Percentiles rank a stretch among this genome's conserved stretches.
phyloP scores from a whole-genome alignment of 23 tunicate species.

The Botrylloides violaceus region DNA sequence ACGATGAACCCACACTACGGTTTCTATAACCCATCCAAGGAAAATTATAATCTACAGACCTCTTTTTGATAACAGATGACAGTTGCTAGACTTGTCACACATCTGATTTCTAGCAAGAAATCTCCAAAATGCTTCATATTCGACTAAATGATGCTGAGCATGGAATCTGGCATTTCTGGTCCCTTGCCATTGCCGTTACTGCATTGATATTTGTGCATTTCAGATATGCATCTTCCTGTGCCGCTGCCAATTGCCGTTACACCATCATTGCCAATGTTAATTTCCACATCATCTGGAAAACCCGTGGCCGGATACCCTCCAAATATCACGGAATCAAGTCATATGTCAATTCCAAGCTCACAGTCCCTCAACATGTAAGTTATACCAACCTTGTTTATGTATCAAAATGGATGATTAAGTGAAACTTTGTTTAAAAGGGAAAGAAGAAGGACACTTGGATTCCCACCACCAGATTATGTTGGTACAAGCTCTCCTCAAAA shows the following conservation, averaged over 20 bases:
- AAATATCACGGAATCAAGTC: neutral
- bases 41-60: too few species aligned
- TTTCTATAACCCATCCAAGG: too few species aligned
- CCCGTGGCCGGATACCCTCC: neutral
- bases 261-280: slow-evolving; percentile 1
- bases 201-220: neutral
- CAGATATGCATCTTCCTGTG: neutral
- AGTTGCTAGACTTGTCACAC: too few species aligned
- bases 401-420: neutral
- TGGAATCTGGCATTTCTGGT: too few species aligned
- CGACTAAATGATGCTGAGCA: too few species aligned
- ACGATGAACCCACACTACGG: too few species aligned
- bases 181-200: too few species aligned
- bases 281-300: neutral
- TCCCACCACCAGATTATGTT: neutral
- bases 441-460: slow-evolving; percentile 25
- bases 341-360: slow-evolving; percentile 7
- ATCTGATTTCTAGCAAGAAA: too few species aligned
- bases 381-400: neutral
- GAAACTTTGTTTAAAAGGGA: neutral
- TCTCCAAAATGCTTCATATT: too few species aligned
- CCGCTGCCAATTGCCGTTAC: neutral
- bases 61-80: too few species aligned
- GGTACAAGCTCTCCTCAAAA: neutral
- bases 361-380: slow-evolving; percentile 12